These are phyloP conservation scores for Halcyon senegalensis DNA, from an alignment of 2,113 vertebrate species.

Conservation along the genomic window DNA sequence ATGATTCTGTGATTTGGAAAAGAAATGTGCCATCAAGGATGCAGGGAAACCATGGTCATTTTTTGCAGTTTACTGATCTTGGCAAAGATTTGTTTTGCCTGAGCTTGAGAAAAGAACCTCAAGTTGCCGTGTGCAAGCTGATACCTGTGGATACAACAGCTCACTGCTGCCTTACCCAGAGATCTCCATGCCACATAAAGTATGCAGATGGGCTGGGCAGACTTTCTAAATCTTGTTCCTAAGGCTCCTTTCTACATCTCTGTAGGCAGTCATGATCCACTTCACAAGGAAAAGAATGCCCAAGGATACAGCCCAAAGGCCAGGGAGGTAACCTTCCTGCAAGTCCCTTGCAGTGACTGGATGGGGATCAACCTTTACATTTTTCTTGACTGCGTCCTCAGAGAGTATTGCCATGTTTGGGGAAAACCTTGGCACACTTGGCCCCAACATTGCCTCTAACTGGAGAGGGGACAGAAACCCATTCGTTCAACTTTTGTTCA, in stretches of 20 bases:
- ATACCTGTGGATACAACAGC: background rate
- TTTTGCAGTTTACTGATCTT: background rate
- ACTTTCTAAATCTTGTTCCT: background rate
- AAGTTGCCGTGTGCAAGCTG: background rate
- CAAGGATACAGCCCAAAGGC: background rate
- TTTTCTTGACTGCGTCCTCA: background rate
- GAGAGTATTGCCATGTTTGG: background rate
- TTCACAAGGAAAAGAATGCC: background rate
- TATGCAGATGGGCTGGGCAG: background rate
- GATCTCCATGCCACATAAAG: background rate
- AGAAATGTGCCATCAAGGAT: background rate
- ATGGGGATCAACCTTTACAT: background rate
- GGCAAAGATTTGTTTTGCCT: background rate
- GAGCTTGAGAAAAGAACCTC: background rate
- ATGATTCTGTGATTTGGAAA: background rate
- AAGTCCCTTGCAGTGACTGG: background rate
- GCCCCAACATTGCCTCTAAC: background rate
- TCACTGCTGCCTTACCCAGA: background rate
- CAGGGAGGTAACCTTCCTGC: background rate
- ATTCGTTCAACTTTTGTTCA: background rate
- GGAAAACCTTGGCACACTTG: background rate
- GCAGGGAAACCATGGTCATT: rapidly evolving
- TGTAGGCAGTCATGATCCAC: background rate
- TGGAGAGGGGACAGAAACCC: background rate
- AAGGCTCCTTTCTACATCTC: background rate